Base-by-base conservation (phyloP, 2,888 invertebrate species). In the Ichneumoninae sp. region DNA sequence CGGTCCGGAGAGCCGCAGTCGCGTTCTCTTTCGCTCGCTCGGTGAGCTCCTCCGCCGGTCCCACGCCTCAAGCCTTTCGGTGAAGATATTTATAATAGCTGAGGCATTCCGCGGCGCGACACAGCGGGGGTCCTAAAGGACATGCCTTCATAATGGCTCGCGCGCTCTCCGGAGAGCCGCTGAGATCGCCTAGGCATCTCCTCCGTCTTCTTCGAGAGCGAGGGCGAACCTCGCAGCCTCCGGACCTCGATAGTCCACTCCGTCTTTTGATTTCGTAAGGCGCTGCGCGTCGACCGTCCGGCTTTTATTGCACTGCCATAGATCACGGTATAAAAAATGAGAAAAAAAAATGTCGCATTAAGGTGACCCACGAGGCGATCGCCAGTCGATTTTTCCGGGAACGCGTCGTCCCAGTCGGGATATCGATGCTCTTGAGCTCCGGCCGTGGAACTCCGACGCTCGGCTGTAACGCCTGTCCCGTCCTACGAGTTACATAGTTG, bases 11-110 rank as follows among this genome's bases (percentile, higher is more conserved):
- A 36, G 74, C 44, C 54, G 76, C 13, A 66, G 36, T 66, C 63
- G 63, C 30, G 30, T 36, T 50, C 54, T 52, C 44, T 54, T 36
- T 26, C 50, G 36, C 44, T 60, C 52, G 68, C 22, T 73, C 73
- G 83, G 78, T 79, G 50, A 63, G 69, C 63, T 63, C 76, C 52
- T 47, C 47, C 40, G 30, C 22, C 82, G 89, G 89, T 91, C 91
- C 90, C 91, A 91, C 90, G 90, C 90, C 89, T 91, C 88, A 88
- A 86, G 87, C 84, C 90, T 89, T 88, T 88, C 87, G 89, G 87
- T 89, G 86, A 88, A 89, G 91, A 92, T 92, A 91, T 92, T 91
- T 91, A 91, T 91, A 92, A 91, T 91, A 91, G 91, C 88, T 83
- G 85, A 88, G 88, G 91, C 89, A 91, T 90, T 91, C 90, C 91